phyloP scores from a whole-genome alignment of 2,888 invertebrate genomes.

The Drosophila atripex region DNA sequence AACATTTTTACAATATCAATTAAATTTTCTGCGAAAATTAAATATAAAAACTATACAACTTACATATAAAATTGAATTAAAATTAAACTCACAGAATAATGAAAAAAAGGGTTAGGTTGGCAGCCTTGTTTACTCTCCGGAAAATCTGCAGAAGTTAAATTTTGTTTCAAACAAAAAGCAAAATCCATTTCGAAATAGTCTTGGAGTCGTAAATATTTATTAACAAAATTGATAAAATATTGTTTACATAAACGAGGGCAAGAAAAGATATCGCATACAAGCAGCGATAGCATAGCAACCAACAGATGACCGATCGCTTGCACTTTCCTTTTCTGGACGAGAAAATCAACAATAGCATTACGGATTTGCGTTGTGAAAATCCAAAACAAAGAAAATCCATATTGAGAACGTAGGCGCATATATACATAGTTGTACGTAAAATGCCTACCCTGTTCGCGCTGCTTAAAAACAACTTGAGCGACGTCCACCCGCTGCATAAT shows the following conservation, averaged over 20 bases:
- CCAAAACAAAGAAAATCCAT: slow-evolving; percentile 40
- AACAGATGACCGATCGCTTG: not conserved
- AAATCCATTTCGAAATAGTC: not conserved
- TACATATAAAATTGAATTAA: not conserved
- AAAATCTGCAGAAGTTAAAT: not conserved
- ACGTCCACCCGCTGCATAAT: slow-evolving; percentile 85
- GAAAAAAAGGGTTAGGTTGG: not conserved
- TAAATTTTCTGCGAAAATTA: too few relatives aligned
- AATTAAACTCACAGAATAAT: not conserved
- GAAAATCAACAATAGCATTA: not conserved
- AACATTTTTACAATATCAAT: too few relatives aligned
- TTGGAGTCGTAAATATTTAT: not conserved
- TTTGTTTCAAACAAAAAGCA: not conserved
- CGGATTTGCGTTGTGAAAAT: not conserved
- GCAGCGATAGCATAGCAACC: not conserved
- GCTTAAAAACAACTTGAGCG: slow-evolving; percentile 84
- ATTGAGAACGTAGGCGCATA: slow-evolving; percentile 1
- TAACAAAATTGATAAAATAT: not conserved
- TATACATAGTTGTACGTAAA: slow-evolving; percentile 27
- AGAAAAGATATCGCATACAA: not conserved
- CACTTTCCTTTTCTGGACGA: not conserved
- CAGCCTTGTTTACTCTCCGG: not conserved
- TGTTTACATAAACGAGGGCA: not conserved
- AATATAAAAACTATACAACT: too few relatives aligned
- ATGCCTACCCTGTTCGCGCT: slow-evolving; percentile 81